Percentiles rank a stretch among this genome's conserved stretches.
Conservation (phyloP, 2,797 vertebrate species). For the Malurus splendens region DNA sequence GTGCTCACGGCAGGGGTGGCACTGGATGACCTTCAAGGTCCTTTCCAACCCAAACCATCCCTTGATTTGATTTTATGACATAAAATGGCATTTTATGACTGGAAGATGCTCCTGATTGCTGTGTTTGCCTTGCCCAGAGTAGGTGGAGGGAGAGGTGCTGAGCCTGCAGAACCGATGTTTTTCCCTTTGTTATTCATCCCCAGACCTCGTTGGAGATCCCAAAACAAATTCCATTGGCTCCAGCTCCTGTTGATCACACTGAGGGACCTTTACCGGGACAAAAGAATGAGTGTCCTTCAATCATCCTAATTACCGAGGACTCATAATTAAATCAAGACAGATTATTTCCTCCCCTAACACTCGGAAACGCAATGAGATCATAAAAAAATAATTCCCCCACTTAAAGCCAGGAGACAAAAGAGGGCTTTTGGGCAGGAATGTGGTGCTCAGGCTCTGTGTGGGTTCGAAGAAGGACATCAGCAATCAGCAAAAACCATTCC, state of each 20-base stretch:
- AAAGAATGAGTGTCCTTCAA: background rate
- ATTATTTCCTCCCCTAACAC: background rate
- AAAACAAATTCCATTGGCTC: background rate
- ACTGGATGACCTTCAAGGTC: background rate
- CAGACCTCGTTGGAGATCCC: background rate
- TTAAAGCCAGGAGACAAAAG: background rate
- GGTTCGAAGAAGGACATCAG: background rate
- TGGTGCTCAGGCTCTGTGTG: background rate
- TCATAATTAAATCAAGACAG: background rate
- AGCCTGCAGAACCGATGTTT: background rate
- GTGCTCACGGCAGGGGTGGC: no score
- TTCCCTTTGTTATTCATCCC: background rate
- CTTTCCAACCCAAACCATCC: background rate
- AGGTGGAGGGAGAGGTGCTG: background rate
- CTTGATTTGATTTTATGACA: fast-evolving
- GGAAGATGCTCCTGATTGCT: background rate
- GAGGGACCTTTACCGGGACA: background rate
- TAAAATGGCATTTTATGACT: background rate
- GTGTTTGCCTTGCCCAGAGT: background rate
- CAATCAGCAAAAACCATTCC: background rate
- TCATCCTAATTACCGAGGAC: background rate
- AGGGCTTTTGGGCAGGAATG: background rate
- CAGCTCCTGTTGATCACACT: background rate
- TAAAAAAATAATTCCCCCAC: background rate
- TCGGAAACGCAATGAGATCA: background rate